Percentiles rank a stretch among this genome's conserved stretches.
phyloP scores from a whole-genome alignment of 2,888 invertebrate species.

The Eupsilia transversa region DNA sequence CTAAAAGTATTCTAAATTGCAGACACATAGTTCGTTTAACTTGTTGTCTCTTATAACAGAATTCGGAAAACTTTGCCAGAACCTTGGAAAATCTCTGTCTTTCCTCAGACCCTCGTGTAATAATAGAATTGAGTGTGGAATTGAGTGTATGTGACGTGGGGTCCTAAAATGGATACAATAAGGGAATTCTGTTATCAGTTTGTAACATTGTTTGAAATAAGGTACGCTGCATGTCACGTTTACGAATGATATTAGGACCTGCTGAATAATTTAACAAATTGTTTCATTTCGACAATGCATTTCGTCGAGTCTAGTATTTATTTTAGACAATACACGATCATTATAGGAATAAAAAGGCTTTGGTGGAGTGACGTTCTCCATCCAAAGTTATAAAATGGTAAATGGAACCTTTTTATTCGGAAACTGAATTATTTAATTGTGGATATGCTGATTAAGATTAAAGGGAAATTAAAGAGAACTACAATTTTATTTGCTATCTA shows the following conservation, averaged over 20 bases:
- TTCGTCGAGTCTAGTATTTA: conserved; percentile 43
- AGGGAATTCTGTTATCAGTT: not conserved
- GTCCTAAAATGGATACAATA: not conserved
- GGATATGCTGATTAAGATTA: conserved; percentile 4
- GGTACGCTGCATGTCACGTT: no score
- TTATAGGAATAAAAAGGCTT: conserved; percentile 37
- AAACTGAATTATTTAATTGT: conserved; percentile 14
- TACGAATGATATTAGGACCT: conserved; percentile 57
- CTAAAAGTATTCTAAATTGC: not conserved
- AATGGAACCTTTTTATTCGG: conserved; percentile 32
- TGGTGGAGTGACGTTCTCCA: conserved; percentile 23
- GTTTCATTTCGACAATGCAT: conserved; percentile 50
- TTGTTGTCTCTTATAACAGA: not conserved
- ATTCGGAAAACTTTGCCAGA: not conserved
- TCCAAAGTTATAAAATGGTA: conserved; percentile 21
- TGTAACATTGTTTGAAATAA: not conserved
- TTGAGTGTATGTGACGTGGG: conserved; percentile 12
- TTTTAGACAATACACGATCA: conserved; percentile 33
- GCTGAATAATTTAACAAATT: conserved; percentile 70
- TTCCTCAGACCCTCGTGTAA: no score
- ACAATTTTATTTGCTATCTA: not conserved
- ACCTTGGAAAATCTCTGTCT: not conserved
- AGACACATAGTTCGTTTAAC: not conserved
- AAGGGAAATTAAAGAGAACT: conserved; percentile 10
- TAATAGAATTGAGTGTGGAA: no score